Evolutionary conservation across 2,888 invertebrate genomes (phyloP), one percentile per base, ranked within the genome.

Genomic region (Anticlea derivata): DNA sequence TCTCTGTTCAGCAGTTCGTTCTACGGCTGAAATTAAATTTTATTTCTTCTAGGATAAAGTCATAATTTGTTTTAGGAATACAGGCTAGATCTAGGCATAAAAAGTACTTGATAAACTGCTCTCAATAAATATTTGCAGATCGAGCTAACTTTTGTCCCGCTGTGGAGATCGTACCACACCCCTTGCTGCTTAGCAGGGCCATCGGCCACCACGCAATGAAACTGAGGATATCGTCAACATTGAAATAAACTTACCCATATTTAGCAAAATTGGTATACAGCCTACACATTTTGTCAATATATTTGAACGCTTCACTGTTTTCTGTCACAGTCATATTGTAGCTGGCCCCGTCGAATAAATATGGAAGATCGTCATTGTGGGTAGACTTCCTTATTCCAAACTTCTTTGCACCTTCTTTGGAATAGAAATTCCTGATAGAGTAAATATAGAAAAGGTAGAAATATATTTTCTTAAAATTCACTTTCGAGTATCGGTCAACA

Each of bases 281-380:
- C 7, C 52, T 78, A 0, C 72, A 75, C 0, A 78, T 56, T 13
- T 52, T 68, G 0, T 80, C 60, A 1, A 85, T 70, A 48, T 77
- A 55, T 35, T 68, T 57, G 34, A 72, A 76, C 3, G 63, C 63
- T 0, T 65, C 61, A 0, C 78, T 70, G 7, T 60, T 52, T 13
- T 50, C 61, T n/a, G 67, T 55, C n/a, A 75, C 12, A n/a, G 47
- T 45, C 8, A 38, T 17, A 17, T 54, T 51, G 6, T 50, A 46
- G 7, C 10, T 10, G 5, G 29, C 30, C 0, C 53, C 50, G 20
- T 49, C 43, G 7, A 59, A 59, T 11, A 50, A 27, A 22, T 55
- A 59, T 1, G 37, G 12, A 12, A 50, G 34, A 10, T 59, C 59
- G 20, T 59, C 59, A 17, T 8, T 12, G 10, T 59, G 59, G 17